Evolutionary conservation across 2,113 vertebrate species (phyloP).

Genomic region (Macrotus californicus): DNA sequence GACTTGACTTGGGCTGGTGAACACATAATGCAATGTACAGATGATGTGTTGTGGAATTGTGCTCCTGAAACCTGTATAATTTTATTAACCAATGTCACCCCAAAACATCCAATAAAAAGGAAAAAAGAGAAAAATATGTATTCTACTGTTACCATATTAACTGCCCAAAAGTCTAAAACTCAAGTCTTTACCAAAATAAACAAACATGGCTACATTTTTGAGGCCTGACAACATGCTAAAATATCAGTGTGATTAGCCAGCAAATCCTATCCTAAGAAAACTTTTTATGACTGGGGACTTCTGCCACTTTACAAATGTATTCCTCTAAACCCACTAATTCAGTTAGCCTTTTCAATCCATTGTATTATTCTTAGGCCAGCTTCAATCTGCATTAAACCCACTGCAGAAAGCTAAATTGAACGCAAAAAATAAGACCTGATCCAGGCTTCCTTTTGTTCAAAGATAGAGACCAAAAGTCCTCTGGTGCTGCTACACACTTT

Average conservation of each 20-base stretch:
- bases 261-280: slow-evolving; percentile 89
- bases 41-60: neutral
- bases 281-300: slow-evolving; percentile 89
- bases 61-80: neutral
- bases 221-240: slow-evolving; percentile 84
- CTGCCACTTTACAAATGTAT: slow-evolving; percentile 92
- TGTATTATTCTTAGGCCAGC: slow-evolving; percentile 88
- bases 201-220: slow-evolving; percentile 83
- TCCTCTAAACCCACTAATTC: slow-evolving; percentile 90
- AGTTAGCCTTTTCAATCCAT: slow-evolving; percentile 91
- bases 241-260: slow-evolving; percentile 85
- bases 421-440: slow-evolving; percentile 85
- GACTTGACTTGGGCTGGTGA: neutral
- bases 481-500: slow-evolving; percentile 86
- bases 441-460: slow-evolving; percentile 87
- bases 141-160: slow-evolving; percentile 72
- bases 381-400: slow-evolving; percentile 89
- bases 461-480: slow-evolving; percentile 87
- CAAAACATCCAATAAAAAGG: neutral
- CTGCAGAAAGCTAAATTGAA: slow-evolving; percentile 88
- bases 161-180: slow-evolving; percentile 73
- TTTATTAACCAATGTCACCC: neutral
- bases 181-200: slow-evolving; percentile 83
- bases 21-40: neutral
- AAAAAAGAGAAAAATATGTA: neutral